Conservation (phyloP, 1,140 invertebrate species). For the Araneus ventricosus region DNA sequence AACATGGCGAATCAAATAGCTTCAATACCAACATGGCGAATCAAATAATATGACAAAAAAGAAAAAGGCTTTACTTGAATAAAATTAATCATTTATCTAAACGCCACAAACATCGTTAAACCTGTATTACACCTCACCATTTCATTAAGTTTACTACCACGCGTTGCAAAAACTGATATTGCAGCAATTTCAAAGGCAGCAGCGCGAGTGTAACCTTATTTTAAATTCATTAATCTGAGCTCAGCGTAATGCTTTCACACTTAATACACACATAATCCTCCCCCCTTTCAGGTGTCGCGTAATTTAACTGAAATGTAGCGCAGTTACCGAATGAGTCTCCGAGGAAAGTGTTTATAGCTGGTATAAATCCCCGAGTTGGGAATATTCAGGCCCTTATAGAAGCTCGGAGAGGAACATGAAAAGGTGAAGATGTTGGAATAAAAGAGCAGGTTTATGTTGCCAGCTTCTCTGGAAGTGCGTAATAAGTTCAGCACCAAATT, state of each 20-base stretch:
- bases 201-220: too few species aligned
- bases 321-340: not conserved
- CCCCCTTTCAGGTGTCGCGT: not conserved
- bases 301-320: not conserved
- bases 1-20: too few species aligned
- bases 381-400: not conserved
- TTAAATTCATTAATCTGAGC: not conserved
- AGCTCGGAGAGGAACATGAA: not conserved
- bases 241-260: not conserved
- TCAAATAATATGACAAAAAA: too few species aligned
- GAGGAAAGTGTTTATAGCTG: slow-evolving; percentile 6
- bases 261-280: slow-evolving; percentile 16
- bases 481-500: not conserved
- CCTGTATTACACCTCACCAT: too few species aligned
- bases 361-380: not conserved
- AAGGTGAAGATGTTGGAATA: not conserved
- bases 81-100: too few species aligned
- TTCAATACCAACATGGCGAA: too few species aligned
- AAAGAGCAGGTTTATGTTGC: not conserved
- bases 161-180: too few species aligned
- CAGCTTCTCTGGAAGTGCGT: not conserved
- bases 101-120: too few species aligned
- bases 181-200: too few species aligned
- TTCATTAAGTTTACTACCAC: too few species aligned
- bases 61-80: too few species aligned